phyloP scores from a whole-genome alignment of 2,113 vertebrate genomes.

The Ageneiosus marmoratus region DNA sequence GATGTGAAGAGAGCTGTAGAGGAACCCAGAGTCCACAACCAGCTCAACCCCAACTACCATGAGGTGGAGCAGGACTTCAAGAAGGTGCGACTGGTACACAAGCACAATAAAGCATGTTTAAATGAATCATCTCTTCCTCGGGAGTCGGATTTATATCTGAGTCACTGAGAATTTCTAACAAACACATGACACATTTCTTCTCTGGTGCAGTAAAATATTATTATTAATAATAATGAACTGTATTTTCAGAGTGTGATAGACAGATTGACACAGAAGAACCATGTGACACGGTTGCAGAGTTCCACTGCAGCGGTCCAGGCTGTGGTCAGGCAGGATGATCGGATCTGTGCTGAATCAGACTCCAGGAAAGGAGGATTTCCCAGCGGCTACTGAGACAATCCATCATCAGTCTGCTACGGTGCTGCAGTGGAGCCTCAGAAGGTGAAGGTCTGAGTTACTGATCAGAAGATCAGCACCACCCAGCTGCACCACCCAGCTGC shows the following conservation, averaged over 20 bases:
- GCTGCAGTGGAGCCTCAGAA: too few species aligned
- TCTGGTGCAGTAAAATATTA: not conserved
- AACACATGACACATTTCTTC: not conserved
- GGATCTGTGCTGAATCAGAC: slow-evolving; percentile 62
- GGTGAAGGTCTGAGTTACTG: too few species aligned
- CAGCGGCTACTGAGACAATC: slow-evolving; percentile 74
- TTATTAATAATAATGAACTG: not conserved
- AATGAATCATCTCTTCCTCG: not conserved
- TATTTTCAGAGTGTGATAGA: slow-evolving; percentile 67
- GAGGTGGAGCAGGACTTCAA: slow-evolving; percentile 78
- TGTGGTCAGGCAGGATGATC: slow-evolving; percentile 62
- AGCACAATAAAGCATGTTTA: not conserved
- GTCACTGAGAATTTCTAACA: not conserved
- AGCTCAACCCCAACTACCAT: slow-evolving; percentile 79
- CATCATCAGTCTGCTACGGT: too few species aligned
- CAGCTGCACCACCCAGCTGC: too few species aligned
- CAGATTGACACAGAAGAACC: slow-evolving; percentile 73
- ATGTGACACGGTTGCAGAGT: slow-evolving; percentile 64
- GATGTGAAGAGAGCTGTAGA: slow-evolving; percentile 83
- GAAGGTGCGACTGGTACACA: slow-evolving; percentile 58
- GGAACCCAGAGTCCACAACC: slow-evolving; percentile 87
- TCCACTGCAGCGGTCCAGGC: slow-evolving; percentile 74
- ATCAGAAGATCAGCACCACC: too few species aligned
- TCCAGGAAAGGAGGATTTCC: slow-evolving; percentile 75
- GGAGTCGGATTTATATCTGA: not conserved